These are phyloP conservation scores for Diploptera punctata DNA, from an alignment of 2,888 invertebrate species.

Conservation along the genomic window DNA sequence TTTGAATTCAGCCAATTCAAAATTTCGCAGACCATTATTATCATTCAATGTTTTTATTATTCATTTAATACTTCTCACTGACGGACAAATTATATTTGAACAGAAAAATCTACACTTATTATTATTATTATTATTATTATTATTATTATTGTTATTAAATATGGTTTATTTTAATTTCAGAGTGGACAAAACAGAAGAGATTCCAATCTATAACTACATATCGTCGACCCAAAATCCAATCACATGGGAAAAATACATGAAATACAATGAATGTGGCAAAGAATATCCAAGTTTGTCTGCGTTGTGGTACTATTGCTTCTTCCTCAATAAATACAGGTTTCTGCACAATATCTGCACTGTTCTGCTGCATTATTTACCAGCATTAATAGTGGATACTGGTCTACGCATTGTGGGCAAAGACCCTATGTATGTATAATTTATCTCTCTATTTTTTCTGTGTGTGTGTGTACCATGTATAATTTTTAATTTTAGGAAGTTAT, in stretches of 20 bases:
- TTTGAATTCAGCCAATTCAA: too few species aligned
- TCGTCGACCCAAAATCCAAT: constrained; percentile 80
- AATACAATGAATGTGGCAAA: constrained; percentile 60
- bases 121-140: too few species aligned
- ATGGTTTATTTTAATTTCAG: too few species aligned
- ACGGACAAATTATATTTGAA: too few species aligned
- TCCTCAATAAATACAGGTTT: constrained; percentile 62
- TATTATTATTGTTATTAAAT: too few species aligned
- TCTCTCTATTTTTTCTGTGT: too few species aligned
- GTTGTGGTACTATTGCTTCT: constrained; percentile 61
- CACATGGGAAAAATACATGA: constrained; percentile 76
- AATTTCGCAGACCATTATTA: too few species aligned
- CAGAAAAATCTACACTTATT: too few species aligned
- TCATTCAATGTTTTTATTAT: too few species aligned
- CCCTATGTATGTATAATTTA: constrained; percentile 56
- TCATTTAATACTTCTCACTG: too few species aligned
- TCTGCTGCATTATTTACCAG: constrained; percentile 75
- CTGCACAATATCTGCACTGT: constrained; percentile 62
- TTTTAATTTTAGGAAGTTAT: too few species aligned
- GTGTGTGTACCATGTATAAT: too few species aligned
- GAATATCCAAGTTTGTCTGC: constrained; percentile 41
- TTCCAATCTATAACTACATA: constrained; percentile 84
- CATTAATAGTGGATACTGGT: constrained; percentile 68
- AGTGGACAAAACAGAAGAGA: constrained; percentile 45
- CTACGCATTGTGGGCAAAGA: constrained; percentile 68